These are phyloP conservation scores for Heteromyza rotundicornis DNA, from an alignment of 2,888 invertebrate species.

Conservation along the genomic window DNA sequence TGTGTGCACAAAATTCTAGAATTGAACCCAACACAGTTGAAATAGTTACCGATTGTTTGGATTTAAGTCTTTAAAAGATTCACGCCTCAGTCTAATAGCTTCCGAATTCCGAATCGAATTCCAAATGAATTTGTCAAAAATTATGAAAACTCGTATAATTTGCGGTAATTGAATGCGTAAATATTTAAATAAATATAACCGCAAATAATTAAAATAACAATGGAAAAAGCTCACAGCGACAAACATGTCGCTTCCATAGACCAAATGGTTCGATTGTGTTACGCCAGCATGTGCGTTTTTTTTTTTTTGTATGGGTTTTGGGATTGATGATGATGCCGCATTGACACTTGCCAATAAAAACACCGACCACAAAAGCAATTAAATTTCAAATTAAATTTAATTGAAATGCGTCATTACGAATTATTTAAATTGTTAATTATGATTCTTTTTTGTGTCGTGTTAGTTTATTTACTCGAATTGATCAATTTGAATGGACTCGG, in stretches of 20 bases:
- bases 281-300: too few species aligned
- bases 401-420: conserved; percentile 48
- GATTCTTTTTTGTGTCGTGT: conserved; percentile 18
- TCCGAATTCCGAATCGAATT: background rate
- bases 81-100: too few species aligned
- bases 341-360: conserved; percentile 28
- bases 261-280: background rate
- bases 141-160: background rate
- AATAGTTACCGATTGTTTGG: too few species aligned
- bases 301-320: background rate
- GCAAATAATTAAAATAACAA: conserved; percentile 55
- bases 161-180: conserved; percentile 49
- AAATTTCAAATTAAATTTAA: conserved; percentile 56
- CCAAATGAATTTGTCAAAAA: background rate
- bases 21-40: too few species aligned
- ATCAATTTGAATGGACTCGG: background rate
- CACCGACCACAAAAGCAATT: conserved; percentile 38
- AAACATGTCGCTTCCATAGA: conserved; percentile 12
- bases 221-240: conserved; percentile 39
- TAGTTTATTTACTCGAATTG: background rate
- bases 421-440: conserved; percentile 56
- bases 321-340: background rate
- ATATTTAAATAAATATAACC: conserved; percentile 54
- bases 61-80: too few species aligned
- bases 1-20: too few species aligned